Base-by-base conservation (phyloP, 1,140 invertebrate species). In the Bombyx mandarina region DNA sequence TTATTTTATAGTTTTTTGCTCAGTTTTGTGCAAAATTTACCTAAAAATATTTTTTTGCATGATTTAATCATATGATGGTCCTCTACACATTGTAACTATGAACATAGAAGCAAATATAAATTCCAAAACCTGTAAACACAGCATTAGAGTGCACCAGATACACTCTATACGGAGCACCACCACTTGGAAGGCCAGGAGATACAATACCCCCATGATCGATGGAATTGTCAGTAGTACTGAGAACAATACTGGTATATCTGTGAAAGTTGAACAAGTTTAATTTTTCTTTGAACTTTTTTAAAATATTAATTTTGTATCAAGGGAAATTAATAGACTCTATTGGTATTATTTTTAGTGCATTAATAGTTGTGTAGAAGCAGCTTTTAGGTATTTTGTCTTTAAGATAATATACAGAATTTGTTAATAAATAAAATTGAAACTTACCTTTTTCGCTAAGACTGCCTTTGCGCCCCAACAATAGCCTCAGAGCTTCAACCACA, bases 111-210 rank as follows among this genome's bases (percentile, higher is more conserved):
- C 93, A 82, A 94, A 94, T 61, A 94, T 82, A 61, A 94, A 89
- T 88, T 97, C 95, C 35, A 94, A 85, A 45, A 90, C 82, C 75
- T 96, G 91, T 57, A 97, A 89, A 8, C 90, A 89, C 26, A 97
- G 83, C 88, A 96, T 93, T 65, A 97, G 93, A 35, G 92, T 92
- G 73, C 94, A 93, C 58, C 97, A 90, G 65, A 97, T 96, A 62
- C 95, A 91, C 86, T 97, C 96, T 69, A 97, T 89, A 70, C 93
- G 89, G 43, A 97, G 90, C 8, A 95, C 93, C 75, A 95, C 94
- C 46, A 93, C 93, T 89, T 98, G 96, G 91, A 94, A 94, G 8
- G 93, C 79, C 45, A 97, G 86, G 58, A 97, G 91, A 77, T 96
- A 97, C 7, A 95, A 73, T 10, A 94, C 92, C 35, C 94, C 95